phyloP scores from a whole-genome alignment of 1,140 invertebrate genomes.

The Ericerus pela region DNA sequence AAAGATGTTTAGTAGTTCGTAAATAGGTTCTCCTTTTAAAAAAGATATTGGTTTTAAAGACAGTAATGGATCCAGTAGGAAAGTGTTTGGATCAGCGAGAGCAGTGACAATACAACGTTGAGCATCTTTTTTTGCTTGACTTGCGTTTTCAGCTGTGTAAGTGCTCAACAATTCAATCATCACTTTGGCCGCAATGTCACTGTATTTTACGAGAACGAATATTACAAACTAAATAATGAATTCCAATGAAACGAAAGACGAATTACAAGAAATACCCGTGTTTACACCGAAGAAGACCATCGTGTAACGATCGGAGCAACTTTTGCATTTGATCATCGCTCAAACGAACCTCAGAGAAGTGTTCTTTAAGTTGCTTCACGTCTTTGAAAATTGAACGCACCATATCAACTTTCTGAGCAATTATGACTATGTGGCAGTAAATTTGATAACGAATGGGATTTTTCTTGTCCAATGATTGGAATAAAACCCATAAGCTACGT shows the following conservation, averaged over 20 bases:
- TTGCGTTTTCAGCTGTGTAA: slow-evolving; percentile 92
- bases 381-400: slow-evolving; percentile 64
- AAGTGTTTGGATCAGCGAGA: slow-evolving; percentile 85
- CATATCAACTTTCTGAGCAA: slow-evolving; percentile 72
- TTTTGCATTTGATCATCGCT: slow-evolving; percentile 87
- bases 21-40: slow-evolving; percentile 87
- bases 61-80: slow-evolving; percentile 83
- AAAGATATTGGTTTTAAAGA: slow-evolving; percentile 87
- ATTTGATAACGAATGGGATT: slow-evolving; percentile 79
- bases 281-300: slow-evolving; percentile 59
- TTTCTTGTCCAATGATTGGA: slow-evolving; percentile 73
- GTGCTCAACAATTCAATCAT: slow-evolving; percentile 93
- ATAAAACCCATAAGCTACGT: slow-evolving; percentile 63
- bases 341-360: slow-evolving; percentile 66
- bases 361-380: slow-evolving; percentile 64
- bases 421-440: slow-evolving; percentile 76
- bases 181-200: slow-evolving; percentile 82
- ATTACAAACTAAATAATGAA: not conserved
- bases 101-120: slow-evolving; percentile 91
- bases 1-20: slow-evolving; percentile 90
- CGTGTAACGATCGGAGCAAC: slow-evolving; percentile 72
- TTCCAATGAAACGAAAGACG: not conserved
- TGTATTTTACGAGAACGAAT: slow-evolving; percentile 32
- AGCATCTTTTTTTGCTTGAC: slow-evolving; percentile 88
- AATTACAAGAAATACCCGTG: slow-evolving; percentile 37